Evolutionary conservation across 2,113 vertebrate genomes (phyloP), one percentile per base, ranked within the genome.

Genomic region (Microcebus murinus): DNA sequence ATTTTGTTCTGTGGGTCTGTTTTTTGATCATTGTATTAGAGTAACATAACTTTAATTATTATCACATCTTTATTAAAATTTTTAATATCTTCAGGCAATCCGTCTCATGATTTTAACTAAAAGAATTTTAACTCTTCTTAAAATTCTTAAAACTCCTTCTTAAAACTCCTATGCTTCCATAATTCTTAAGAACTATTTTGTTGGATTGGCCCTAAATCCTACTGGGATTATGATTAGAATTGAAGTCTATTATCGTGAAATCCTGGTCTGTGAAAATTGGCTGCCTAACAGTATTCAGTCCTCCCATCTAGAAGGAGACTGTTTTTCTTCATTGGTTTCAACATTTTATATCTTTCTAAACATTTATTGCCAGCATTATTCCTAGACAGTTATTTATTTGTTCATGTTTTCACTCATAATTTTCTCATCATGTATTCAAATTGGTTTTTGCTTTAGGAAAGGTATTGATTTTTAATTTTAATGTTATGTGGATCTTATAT

Each of bases 381-480:
- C 6, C 71, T 82, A 52, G 42, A 70, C 7, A 87, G 29, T 31
- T 90, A 61, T 67, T 92, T 91, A 55, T 18, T 45, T 57, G 57
- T 61, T 86, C 76, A 27, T 87, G 29, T 83, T 96, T 93, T 82
- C 42, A 52, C 68, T 83, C 8, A 34, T 39, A 42, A 91, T 90
- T 94, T 67, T 36, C 13, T 65, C 84, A 45, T 85, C 39, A 39
- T 82, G 52, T 21, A n/a, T 86, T 86, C 29, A 61, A 79, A 77
- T 82, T 93, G 61, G 14, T 8, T 89, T 94, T 88, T 77, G 68
- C 50, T 73, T 93, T 79, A 83, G 79, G 59, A 89, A 71, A 91
- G 39, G 6, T 73, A 25, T 36, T 88, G 34, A 10, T 17, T 91
- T 97, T 74, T 87, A 63, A 13, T 85, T 81, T 95, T 89, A 73